These are phyloP conservation scores for Drosophila meridiana DNA, from an alignment of 2,888 invertebrate species.

Conservation along the genomic window DNA sequence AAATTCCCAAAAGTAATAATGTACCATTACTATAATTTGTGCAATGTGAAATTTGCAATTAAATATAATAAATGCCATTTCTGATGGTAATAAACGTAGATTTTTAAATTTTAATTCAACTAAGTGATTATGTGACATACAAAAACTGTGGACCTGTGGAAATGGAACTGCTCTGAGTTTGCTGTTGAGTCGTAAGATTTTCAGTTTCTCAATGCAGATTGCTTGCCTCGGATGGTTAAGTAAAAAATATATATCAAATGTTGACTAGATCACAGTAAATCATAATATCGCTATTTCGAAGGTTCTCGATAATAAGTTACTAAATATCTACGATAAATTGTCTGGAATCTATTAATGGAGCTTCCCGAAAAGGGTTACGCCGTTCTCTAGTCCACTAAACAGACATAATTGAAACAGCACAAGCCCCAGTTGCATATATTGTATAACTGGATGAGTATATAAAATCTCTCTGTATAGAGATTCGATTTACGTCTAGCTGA, in stretches of 20 bases:
- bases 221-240: neutral
- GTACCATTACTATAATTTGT: neutral
- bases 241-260: neutral
- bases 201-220: neutral
- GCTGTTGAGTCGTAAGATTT: neutral
- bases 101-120: no score
- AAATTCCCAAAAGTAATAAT: conserved; percentile 54
- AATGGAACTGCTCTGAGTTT: neutral
- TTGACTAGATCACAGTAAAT: no score
- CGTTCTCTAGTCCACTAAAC: no score
- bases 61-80: neutral
- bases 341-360: neutral
- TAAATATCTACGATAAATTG: neutral
- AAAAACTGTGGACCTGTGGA: no score
- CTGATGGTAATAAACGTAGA: neutral
- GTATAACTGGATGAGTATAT: no score
- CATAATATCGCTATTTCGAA: no score
- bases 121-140: no score
- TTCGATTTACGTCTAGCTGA: no score
- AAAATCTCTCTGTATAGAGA: no score
- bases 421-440: no score
- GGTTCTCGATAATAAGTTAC: neutral
- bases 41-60: neutral
- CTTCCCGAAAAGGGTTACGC: no score
- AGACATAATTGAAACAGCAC: no score